Evolutionary conservation across 2,113 vertebrate species (phyloP).

Genomic region (Tichodroma muraria): DNA sequence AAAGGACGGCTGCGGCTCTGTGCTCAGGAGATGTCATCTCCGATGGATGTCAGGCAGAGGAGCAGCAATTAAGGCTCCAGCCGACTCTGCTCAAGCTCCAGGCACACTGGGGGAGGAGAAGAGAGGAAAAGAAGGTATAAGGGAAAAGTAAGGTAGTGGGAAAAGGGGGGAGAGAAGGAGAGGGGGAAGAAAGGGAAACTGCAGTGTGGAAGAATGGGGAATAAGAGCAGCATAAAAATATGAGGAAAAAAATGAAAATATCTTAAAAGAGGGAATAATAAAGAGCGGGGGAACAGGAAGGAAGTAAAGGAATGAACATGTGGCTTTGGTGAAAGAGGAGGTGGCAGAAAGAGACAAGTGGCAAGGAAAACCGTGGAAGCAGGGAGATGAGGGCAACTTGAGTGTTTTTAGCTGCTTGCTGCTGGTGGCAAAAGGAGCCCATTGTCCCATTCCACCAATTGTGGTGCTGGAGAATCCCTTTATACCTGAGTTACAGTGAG

Average conservation of each 20-base stretch:
- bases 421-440: neutral
- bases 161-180: neutral
- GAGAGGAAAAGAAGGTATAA: neutral
- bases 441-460: neutral
- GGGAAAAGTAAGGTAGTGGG: neutral
- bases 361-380: neutral
- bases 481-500: neutral
- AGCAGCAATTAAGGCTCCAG: constrained; percentile 62
- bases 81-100: constrained; percentile 29
- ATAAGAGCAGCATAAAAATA: neutral
- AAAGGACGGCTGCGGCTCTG: constrained; percentile 65
- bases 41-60: constrained; percentile 60
- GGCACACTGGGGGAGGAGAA: constrained; percentile 24
- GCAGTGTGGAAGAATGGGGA: neutral
- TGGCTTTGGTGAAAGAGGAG: neutral
- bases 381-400: neutral
- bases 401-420: neutral
- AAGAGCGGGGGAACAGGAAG: neutral
- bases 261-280: neutral
- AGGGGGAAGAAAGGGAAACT: neutral
- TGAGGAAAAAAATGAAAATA: neutral
- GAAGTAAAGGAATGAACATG: neutral
- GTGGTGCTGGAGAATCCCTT: neutral
- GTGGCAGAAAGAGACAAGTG: neutral
- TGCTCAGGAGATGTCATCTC: constrained; percentile 72